Evolutionary conservation across 2,888 invertebrate species (phyloP).

Genomic region (Netelia fuscicornis): DNA sequence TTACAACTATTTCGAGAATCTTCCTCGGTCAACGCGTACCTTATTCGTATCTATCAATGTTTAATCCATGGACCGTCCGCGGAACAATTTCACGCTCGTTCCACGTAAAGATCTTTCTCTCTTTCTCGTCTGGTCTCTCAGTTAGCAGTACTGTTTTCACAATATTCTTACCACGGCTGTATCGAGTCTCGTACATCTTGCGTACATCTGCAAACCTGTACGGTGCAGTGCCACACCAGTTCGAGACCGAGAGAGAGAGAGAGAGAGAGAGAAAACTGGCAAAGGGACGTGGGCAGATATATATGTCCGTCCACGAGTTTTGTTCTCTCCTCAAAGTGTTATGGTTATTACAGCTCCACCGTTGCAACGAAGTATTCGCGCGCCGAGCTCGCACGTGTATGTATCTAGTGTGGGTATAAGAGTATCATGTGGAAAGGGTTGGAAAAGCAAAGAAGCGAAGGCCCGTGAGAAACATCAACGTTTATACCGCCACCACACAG

Average conservation of each 20-base stretch:
- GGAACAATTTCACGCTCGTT: conserved; percentile 40
- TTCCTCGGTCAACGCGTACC: conserved; percentile 72
- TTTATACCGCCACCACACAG: conserved; percentile 58
- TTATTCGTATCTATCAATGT: conserved; percentile 77
- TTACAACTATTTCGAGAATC: conserved; percentile 79
- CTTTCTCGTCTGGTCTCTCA: background rate
- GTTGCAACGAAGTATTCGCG: conserved; percentile 38
- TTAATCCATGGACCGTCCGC: conserved; percentile 52
- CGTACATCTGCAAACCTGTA: conserved; percentile 52
- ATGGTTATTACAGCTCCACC: conserved; percentile 75
- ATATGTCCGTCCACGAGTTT: conserved; percentile 62
- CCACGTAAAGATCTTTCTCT: conserved; percentile 25
- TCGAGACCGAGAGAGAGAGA: background rate
- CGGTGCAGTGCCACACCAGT: conserved; percentile 10
- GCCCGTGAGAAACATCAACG: conserved; percentile 74
- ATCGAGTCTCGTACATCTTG: conserved; percentile 35
- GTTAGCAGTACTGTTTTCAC: background rate
- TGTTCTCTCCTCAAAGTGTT: conserved; percentile 66
- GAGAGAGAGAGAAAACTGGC: conserved; percentile 9
- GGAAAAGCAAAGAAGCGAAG: conserved; percentile 68
- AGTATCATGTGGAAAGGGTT: conserved; percentile 52
- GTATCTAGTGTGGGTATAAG: conserved; percentile 27
- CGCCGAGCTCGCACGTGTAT: conserved; percentile 12
- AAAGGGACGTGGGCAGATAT: conserved; percentile 59
- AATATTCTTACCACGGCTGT: conserved; percentile 8